A percentile compares a stretch with the other conserved stretches of the same genome.
phyloP scores from a whole-genome alignment of 2,797 vertebrate genomes.

The Helostoma temminkii region DNA sequence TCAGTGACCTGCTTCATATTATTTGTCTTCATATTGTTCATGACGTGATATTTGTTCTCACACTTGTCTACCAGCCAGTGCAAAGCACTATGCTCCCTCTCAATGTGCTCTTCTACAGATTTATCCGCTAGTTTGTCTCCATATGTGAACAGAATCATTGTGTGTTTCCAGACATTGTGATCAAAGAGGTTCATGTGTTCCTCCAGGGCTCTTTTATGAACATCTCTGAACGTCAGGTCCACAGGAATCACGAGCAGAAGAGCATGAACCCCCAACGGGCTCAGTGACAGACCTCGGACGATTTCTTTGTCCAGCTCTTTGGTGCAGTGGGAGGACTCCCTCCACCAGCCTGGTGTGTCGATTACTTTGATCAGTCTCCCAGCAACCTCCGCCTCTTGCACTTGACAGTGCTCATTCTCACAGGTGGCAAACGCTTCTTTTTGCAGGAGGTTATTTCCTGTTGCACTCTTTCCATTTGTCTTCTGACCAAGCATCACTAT shows the following conservation, averaged over 20 bases:
- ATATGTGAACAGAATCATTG: conserved; percentile 64
- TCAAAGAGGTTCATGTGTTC: conserved; percentile 57
- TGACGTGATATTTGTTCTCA: conserved; percentile 63
- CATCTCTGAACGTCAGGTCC: conserved; percentile 40
- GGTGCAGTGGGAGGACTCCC: conserved; percentile 1
- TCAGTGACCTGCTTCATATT: conserved; percentile 42
- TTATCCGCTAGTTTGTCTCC: conserved; percentile 51
- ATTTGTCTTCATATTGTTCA: conserved; percentile 48
- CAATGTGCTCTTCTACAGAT: conserved; percentile 66
- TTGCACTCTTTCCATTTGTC: conserved; percentile 55
- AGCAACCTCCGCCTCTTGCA: conserved; percentile 1
- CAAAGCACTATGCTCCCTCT: conserved; percentile 40
- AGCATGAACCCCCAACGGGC: conserved; percentile 40
- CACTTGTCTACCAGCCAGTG: conserved; percentile 64
- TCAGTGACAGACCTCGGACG: conserved; percentile 33
- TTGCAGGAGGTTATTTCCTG: conserved; percentile 59
- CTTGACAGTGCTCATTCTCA: conserved; percentile 10
- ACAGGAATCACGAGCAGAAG: conserved; percentile 62
- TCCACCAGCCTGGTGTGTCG: conserved; percentile 62
- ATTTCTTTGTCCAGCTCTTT: conserved; percentile 51
- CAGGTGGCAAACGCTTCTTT: conserved; percentile 36
- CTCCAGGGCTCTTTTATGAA: conserved; percentile 28
- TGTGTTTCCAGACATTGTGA: conserved; percentile 60
- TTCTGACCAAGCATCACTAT: conserved; percentile 59
- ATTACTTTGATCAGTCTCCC: conserved; percentile 51